Base-by-base conservation (phyloP, 64 coral and sea anemone species). In the Hydrozoanthus tunicans region DNA sequence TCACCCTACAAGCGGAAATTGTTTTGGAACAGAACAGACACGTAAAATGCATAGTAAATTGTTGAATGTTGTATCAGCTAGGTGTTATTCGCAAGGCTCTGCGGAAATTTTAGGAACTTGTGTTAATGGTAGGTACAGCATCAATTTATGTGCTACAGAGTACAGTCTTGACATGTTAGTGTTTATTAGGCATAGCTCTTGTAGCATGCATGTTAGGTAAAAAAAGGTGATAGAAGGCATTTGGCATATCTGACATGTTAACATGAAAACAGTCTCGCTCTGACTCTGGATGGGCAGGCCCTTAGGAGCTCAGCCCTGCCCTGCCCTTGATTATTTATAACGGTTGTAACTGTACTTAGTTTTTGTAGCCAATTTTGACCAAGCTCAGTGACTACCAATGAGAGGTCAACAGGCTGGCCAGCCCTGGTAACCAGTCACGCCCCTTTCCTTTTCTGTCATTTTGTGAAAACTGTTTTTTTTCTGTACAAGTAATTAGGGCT, bases 11-110 rank as follows among this genome's bases (percentile, higher is more conserved):
- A 72, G 6, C 3, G 10, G 10, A 59, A 59, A 58, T 73, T 9
- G 58, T 11, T 17, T 24, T 7, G 53, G 11, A 73, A 20, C 13
- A 59, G 27, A 88, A 23, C n/a, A 88, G 4, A 26, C 3, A 11
- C 32, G 58, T 53, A 82, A 43, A 64, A 62, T 63, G 17, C 13
- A 11, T 65, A 51, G 15, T 53, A 82, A 8, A 14, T 4, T 51
- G 25, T 26, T 5, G 52, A 14, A 82, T 64, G 61, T 82, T 65
- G 27, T 11, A 13, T 24, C 59, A 1, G 13, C 12, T 9, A 70
- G 69, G 58, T 51, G 12, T 13, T 88, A 88, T 74, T 88, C 84
- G 4, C 84, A 88, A 24, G 55, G 53, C 9, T 26, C 67, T 15
- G 14, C 68, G 3, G 84, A 88, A 74, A 67, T 73, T 20, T 8